These are phyloP conservation scores for Drosophila bocki DNA, from an alignment of 1,140 invertebrate genomes.

Conservation along the genomic window DNA sequence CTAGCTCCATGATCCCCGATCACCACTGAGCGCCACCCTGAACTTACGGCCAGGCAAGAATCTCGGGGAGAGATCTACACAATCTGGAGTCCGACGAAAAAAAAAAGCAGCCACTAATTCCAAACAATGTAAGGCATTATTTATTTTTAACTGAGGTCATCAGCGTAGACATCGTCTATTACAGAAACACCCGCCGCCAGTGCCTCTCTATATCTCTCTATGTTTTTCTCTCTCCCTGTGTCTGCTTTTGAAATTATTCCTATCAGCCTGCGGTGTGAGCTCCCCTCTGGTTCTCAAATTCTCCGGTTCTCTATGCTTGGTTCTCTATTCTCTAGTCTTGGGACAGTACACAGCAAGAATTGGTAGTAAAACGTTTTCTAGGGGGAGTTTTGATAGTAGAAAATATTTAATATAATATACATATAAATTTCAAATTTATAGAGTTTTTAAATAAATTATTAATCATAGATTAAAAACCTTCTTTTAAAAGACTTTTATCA, in stretches of 20 bases:
- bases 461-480: not conserved
- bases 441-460: not conserved
- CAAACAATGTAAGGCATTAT: conserved; percentile 83
- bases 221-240: conserved; percentile 6
- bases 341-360: conserved; percentile 11
- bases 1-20: conserved; percentile 28
- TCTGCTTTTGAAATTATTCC: conserved; percentile 16
- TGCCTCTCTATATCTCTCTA: conserved; percentile 10
- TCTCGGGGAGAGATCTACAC: conserved; percentile 31
- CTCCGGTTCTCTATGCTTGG: conserved; percentile 19
- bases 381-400: too few species aligned
- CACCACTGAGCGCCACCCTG: conserved; percentile 73
- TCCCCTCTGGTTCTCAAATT: conserved; percentile 25
- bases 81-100: conserved; percentile 38
- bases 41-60: conserved; percentile 58
- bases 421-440: not conserved
- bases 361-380: too few species aligned
- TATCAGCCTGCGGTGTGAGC: conserved; percentile 18
- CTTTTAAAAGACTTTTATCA: too few species aligned
- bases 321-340: conserved; percentile 17
- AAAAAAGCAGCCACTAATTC: conserved; percentile 77
- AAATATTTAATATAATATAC: not conserved
- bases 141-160: conserved; percentile 83
- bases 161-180: conserved; percentile 64
- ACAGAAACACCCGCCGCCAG: conserved; percentile 36